phyloP scores from a whole-genome alignment of 2,113 vertebrate genomes.

The Paramisgurnus dabryanus region DNA sequence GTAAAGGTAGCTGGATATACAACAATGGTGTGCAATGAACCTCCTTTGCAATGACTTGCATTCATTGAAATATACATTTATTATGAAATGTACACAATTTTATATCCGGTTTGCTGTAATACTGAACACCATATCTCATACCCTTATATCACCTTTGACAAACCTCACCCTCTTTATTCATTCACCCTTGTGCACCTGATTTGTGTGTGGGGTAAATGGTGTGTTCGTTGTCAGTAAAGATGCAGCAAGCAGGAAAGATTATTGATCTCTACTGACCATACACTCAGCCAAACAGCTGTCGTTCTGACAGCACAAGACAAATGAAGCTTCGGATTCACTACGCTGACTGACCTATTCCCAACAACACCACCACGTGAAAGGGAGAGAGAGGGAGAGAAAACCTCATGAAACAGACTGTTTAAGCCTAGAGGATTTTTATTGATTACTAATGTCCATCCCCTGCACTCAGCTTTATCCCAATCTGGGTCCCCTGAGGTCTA shows the following conservation, averaged over 20 bases:
- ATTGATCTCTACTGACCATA: constrained; percentile 44
- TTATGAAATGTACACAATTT: too few species aligned
- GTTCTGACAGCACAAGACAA: constrained; percentile 41
- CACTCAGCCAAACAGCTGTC: constrained; percentile 43
- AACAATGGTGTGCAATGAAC: too few species aligned
- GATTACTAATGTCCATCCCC: constrained; percentile 44
- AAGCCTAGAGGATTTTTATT: constrained; percentile 49
- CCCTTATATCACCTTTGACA: not conserved
- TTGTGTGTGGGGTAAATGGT: constrained; percentile 11
- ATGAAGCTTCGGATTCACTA: constrained; percentile 36
- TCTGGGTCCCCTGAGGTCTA: constrained; percentile 3
- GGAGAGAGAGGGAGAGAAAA: constrained; percentile 21
- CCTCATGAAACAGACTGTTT: constrained; percentile 28
- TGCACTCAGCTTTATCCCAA: constrained; percentile 41
- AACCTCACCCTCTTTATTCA: not conserved
- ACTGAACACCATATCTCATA: too few species aligned
- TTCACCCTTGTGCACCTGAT: constrained; percentile 29
- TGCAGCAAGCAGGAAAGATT: constrained; percentile 25
- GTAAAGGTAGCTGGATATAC: too few species aligned
- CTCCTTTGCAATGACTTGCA: too few species aligned
- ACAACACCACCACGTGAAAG: constrained; percentile 12
- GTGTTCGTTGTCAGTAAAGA: constrained; percentile 20
- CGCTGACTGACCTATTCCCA: constrained; percentile 14
- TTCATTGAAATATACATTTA: too few species aligned
- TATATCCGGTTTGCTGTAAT: too few species aligned